Percentiles rank a stretch among this genome's conserved stretches.
These are phyloP conservation scores for Caenorhabditis sp. DNA, from an alignment of 2,888 invertebrate species.

Conservation along the genomic window DNA sequence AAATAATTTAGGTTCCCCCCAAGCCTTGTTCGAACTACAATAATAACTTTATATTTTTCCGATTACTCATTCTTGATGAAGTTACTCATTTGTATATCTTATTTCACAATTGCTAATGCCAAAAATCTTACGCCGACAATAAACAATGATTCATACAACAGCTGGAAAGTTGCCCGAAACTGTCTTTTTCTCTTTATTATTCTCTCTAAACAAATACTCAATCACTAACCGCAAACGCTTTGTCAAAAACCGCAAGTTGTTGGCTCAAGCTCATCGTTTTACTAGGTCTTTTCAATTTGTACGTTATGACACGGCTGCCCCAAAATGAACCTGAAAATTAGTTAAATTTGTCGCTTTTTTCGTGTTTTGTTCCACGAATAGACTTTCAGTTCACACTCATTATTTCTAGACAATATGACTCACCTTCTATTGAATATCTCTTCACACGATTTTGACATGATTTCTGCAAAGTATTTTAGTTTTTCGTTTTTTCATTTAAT, in stretches of 20 bases:
- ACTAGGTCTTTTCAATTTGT: slow-evolving; percentile 57
- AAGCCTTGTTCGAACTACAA: no score
- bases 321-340: slow-evolving; percentile 64
- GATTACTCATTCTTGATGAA: no score
- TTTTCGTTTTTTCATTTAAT: neutral
- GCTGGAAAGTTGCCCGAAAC: neutral
- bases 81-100: no score
- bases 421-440: slow-evolving; percentile 56
- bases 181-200: neutral
- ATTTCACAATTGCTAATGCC: no score
- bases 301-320: slow-evolving; percentile 64
- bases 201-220: slow-evolving; percentile 18
- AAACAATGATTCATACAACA: neutral
- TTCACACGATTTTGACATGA: slow-evolving; percentile 24
- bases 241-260: slow-evolving; percentile 50
- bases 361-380: neutral
- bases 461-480: neutral
- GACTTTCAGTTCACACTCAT: neutral
- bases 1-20: no score
- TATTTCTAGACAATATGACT: neutral
- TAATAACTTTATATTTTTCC: no score
- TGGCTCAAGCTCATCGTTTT: slow-evolving; percentile 40
- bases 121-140: neutral
- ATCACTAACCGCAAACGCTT: slow-evolving; percentile 55
- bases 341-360: neutral